phyloP scores from a whole-genome alignment of 2,113 vertebrate species.

The Perca schrenkii region DNA sequence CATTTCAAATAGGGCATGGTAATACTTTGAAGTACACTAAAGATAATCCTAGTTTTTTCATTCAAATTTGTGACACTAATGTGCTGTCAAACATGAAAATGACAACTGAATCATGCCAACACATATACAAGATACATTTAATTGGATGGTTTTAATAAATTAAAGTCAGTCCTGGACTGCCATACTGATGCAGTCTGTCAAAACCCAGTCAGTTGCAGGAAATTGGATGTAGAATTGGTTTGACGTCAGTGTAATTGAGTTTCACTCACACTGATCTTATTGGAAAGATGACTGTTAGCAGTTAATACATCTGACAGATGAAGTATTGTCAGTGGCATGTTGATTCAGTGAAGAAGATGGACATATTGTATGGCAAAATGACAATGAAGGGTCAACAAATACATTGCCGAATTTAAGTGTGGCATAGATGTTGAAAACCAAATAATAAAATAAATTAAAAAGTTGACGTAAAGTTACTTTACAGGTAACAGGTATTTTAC shows the following conservation, averaged over 20 bases:
- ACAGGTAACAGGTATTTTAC: no score
- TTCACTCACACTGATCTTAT: not conserved
- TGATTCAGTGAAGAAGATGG: not conserved
- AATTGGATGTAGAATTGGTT: slow-evolving; percentile 20
- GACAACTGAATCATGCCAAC: not conserved
- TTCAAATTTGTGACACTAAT: not conserved
- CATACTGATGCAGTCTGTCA: not conserved
- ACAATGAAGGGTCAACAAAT: not conserved
- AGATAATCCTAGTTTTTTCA: not conserved
- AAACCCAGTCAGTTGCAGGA: not conserved
- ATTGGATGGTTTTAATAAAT: not conserved
- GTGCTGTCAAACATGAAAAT: not conserved
- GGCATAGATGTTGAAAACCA: not conserved
- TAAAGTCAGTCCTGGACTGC: not conserved
- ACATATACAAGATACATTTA: not conserved
- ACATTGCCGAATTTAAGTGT: not conserved
- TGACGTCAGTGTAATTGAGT: not conserved
- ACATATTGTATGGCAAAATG: not conserved
- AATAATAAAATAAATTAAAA: no score
- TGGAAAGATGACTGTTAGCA: not conserved
- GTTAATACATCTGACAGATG: slow-evolving; percentile 3
- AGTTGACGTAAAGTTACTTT: no score
- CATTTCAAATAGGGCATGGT: no score
- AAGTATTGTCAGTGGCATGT: not conserved
- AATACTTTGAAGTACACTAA: no score